Conservation (phyloP, 2,888 invertebrate species). For the Erannis defoliaria region DNA sequence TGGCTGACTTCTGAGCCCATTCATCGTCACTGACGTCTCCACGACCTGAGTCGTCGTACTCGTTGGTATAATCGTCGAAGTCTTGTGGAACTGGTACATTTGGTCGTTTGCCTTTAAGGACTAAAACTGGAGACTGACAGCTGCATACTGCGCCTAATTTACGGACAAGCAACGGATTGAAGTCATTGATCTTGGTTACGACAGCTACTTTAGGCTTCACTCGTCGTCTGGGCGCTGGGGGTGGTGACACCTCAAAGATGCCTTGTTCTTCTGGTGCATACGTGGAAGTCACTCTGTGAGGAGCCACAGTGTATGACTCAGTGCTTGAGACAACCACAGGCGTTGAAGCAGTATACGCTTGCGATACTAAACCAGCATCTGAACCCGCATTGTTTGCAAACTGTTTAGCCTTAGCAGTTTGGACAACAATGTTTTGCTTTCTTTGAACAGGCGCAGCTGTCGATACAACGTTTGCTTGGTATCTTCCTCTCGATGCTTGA, state of each 20-base stretch:
- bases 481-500: slow-evolving; percentile 54
- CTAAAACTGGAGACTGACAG: slow-evolving; percentile 87
- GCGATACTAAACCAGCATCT: slow-evolving; percentile 70
- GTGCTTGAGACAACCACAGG: slow-evolving; percentile 62
- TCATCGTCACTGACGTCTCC: slow-evolving; percentile 65
- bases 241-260: slow-evolving; percentile 72
- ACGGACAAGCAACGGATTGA: slow-evolving; percentile 89
- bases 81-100: slow-evolving; percentile 62
- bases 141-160: slow-evolving; percentile 92
- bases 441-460: slow-evolving; percentile 59
- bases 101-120: slow-evolving; percentile 80
- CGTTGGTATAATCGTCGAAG: slow-evolving; percentile 63
- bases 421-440: slow-evolving; percentile 73
- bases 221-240: slow-evolving; percentile 62
- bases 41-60: slow-evolving; percentile 63
- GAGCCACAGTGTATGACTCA: slow-evolving; percentile 57
- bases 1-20: slow-evolving; percentile 64
- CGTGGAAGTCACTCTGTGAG: slow-evolving; percentile 63
- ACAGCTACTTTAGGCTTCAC: slow-evolving; percentile 84
- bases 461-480: slow-evolving; percentile 59
- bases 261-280: slow-evolving; percentile 72
- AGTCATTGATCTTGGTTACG: slow-evolving; percentile 90
- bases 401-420: slow-evolving; percentile 73
- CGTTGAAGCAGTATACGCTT: slow-evolving; percentile 70
- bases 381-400: slow-evolving; percentile 71